Base-by-base conservation (phyloP, 30 jellyfish, hydroid and myxozoan species). In the Morbakka virulenta region DNA sequence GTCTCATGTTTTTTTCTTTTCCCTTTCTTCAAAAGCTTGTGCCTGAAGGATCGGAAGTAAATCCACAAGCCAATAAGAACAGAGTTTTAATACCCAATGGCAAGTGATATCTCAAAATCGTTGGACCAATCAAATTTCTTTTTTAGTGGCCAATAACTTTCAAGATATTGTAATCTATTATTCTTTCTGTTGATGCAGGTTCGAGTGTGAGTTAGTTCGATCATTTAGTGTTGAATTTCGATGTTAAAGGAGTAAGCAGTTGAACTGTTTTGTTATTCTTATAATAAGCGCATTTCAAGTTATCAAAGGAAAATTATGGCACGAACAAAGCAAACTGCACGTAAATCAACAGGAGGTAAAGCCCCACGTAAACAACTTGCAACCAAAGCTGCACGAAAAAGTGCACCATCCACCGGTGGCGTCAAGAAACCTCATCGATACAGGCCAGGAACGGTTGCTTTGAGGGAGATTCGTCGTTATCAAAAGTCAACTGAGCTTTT, bases 381-480 rank as follows among this genome's bases (percentile, higher is more conserved):
- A 1, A 92, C 98, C 6, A 92, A 92, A 75, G 96, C 98, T 14
- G 96, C 98, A 0, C 50, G 96, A 32, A 92, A 92, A 69, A 85
- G 98, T 51, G 96, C 96, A 2, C 98, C 98, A 12, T 76, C 97
- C 20, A 85, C 98, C 17, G 98, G 98, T 25, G 98, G 98, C 20
- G 96, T 92, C 34, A 92, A 92, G 65, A 92, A 92, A 52, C 96
- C 98, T 3, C 98, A 92, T 72, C 95, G 98, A 49, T 94, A 86
- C 69, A 79, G 98, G 17, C 98, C 98, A 0, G 98, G 98, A 1
- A 92, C 98, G 26, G 98, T 92, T 29, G 98, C 98, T 30, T 87
- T 92, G 13, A 72, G 98, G 13, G 98, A 92, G 62, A 92, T 92
- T 35, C 89, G 98, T 32, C 84, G 98, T 3, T 92, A 92, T 82